Conservation (phyloP, 2,797 vertebrate species). For the Gymnothorax reevesii region DNA sequence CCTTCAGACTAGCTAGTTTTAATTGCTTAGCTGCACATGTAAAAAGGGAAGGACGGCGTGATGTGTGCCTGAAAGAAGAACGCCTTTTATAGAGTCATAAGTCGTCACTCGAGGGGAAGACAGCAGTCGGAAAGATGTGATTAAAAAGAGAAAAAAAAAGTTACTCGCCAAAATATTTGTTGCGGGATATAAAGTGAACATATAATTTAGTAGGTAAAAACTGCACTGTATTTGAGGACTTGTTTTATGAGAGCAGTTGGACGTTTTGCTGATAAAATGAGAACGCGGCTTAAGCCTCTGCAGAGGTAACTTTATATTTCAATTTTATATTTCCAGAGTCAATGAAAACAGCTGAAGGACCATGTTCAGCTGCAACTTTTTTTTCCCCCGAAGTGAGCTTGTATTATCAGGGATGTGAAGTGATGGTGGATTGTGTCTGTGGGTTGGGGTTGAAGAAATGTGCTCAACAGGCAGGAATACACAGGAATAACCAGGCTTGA, state of each 20-base stretch:
- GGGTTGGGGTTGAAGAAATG: background rate
- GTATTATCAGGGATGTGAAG: background rate
- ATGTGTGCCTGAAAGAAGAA: background rate
- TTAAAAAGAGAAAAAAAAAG: too few species aligned
- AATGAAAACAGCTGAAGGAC: background rate
- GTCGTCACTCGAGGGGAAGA: too few species aligned
- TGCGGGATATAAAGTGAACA: background rate
- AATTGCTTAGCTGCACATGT: background rate
- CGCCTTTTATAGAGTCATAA: too few species aligned
- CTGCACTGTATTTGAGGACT: background rate
- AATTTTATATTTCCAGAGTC: background rate
- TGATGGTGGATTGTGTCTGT: background rate
- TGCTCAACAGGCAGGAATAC: slow-evolving; percentile 11
- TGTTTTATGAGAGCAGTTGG: background rate
- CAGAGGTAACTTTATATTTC: background rate
- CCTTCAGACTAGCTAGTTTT: background rate
- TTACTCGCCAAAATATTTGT: too few species aligned
- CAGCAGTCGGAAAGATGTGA: too few species aligned
- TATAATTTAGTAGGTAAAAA: background rate
- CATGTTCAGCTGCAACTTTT: background rate
- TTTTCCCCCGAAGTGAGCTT: background rate
- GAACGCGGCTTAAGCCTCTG: background rate
- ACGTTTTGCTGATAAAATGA: background rate
- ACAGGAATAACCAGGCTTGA: background rate
- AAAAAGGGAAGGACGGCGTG: background rate